Evolutionary conservation across 2,888 invertebrate species (phyloP), one percentile per base, ranked within the genome.

Genomic region (Synergus itoensis): DNA sequence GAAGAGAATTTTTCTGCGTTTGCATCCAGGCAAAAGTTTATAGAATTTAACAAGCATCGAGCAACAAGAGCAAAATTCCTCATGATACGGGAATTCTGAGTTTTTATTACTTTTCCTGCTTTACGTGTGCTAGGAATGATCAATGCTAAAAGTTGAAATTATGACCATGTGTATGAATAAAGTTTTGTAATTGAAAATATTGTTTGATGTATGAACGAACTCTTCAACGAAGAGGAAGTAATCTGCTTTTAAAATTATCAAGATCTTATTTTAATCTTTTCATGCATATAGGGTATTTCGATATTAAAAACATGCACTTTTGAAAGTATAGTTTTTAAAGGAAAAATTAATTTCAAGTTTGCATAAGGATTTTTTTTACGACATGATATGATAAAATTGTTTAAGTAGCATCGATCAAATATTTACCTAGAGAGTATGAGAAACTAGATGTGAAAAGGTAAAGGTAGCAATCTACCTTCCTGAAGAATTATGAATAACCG

Each of bases 401-500:
- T 28, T 14, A 14, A 67, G 41, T 21, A 67, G 12, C 41, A 45
- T 67, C 67, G 18, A 67, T 41, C 43, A 43, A 43, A 12, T 16
- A 45, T 45, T 67, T 43, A 45, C 18, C 21, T 45, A 12, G 8
- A 63, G 12, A 18, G 45, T 7, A 67, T 21, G 18, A 43, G 45
- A 45, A 21, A 67, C n/a, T 65, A 41, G 9, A 9, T 65, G 41
- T 41, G 21, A 11, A 65, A 18, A 21, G 21, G 21, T 62, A 43
- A 41, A 65, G 40, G 45, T 73, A 40, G 53, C 43, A 67, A 67
- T 67, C 45, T 45, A 21, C 45, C 53, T 81, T 62, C 48, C 76
- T 63, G n/a, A 62, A 57, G 36, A 14, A 64, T 16, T 64, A 60
- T 82, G 85, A 84, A 85, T 77, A 82, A 41, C 41, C 75, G 67